Evolutionary conservation across 2,797 vertebrate species (phyloP), one percentile per base, ranked within the genome.

Genomic region (Antennarius maculatus): DNA sequence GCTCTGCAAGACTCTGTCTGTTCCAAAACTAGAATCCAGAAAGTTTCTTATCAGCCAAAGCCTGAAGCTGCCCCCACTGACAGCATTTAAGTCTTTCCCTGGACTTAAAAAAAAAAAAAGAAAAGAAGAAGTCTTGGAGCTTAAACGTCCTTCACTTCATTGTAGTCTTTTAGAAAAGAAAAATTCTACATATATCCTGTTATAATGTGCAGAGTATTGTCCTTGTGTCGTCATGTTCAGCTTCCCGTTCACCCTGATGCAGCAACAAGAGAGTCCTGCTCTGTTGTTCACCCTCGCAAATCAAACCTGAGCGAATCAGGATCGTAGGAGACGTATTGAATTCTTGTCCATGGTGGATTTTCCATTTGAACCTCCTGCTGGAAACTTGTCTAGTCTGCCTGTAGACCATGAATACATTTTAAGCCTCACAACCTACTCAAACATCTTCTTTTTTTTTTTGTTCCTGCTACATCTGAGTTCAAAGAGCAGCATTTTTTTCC

Each of bases 251-350:
- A 60, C 34, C 13, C 41, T 34, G 59, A 66, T 69, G 69, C 75
- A 49, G 49, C 56, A 71, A 53, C 60, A 57, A 66, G 37, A 67
- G 60, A 47, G 58, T 49, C 63, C 67, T 53, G 51, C 66, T 52
- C 55, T 68, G 43, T 66, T 46, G 55, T 53, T 79, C 76, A 73
- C 78, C 71, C 72, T 23, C 17, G 2, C 37, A 70, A 66, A 79
- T 67, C 27, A 64, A 74, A 71, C 53, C 53, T 71, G 46, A 75
- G 71, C 63, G 62, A 55, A 72, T 82, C 69, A 66, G 81, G 80
- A 82, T 88, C 75, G 83, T 41, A 61, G 29, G 49, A 51, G 29
- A 61, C 57, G 64, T 58, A 65, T 67, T 65, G 34, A 61, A 54
- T 66, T 81, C 54, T 68, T 45, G 69, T 80, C 62, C 56, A 18